Percentiles rank a stretch among this genome's conserved stretches.
These are phyloP conservation scores for Tachysurus fulvidraco DNA, from an alignment of 2,113 vertebrate genomes.

Conservation along the genomic window DNA sequence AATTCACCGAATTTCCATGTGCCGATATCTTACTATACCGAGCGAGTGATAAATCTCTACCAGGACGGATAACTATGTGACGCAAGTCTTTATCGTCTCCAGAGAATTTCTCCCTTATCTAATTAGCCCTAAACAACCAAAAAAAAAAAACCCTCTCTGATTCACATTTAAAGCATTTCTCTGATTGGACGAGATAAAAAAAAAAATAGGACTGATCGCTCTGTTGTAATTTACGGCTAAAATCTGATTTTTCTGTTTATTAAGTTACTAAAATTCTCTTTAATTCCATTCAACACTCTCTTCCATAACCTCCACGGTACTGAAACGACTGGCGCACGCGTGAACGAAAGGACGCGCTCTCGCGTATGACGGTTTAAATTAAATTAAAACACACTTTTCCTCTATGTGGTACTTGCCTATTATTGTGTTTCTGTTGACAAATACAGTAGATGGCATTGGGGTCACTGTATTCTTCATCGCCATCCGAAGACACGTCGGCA, in stretches of 20 bases:
- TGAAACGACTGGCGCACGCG: not conserved
- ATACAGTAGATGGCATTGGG: conserved; percentile 82
- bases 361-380: not conserved
- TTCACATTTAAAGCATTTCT: too few species aligned
- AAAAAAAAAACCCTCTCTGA: too few species aligned
- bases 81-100: too few species aligned
- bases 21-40: too few species aligned
- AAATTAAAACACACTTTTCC: not conserved
- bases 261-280: not conserved
- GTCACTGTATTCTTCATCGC: conserved; percentile 72
- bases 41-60: too few species aligned
- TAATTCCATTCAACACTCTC: not conserved
- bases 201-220: too few species aligned
- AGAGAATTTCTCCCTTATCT: too few species aligned
- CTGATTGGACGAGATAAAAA: too few species aligned
- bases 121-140: too few species aligned
- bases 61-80: too few species aligned
- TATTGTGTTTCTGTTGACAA: conserved; percentile 85
- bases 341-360: too few species aligned
- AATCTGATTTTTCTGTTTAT: not conserved
- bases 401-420: conserved; percentile 73
- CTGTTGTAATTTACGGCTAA: not conserved
- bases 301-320: not conserved
- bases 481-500: conserved; percentile 56
- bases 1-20: too few species aligned